Evolutionary conservation across 2,113 vertebrate genomes (phyloP).

Genomic region (Anas platyrhynchos): DNA sequence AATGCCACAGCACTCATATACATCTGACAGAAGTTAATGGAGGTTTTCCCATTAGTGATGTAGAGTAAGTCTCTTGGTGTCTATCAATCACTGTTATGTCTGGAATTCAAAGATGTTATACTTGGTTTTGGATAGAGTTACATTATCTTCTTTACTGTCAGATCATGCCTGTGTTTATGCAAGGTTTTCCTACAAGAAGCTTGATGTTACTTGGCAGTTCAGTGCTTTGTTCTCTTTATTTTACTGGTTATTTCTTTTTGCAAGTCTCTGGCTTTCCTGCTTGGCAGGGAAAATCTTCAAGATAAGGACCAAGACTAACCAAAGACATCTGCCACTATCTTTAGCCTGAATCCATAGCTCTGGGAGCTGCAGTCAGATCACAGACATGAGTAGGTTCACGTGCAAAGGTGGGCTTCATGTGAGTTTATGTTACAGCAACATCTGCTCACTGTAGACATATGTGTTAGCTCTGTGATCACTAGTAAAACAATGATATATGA

Average conservation of each 20-base stretch:
- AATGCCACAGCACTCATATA: fast-evolving
- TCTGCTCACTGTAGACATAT: not conserved
- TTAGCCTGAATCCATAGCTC: not conserved
- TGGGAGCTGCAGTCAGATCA: not conserved
- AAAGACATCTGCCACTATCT: not conserved
- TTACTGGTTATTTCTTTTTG: not conserved
- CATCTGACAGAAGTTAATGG: not conserved
- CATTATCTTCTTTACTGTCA: not conserved
- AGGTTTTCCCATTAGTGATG: not conserved
- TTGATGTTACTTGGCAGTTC: not conserved
- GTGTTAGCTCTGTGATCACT: not conserved
- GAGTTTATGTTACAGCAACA: fast-evolving
- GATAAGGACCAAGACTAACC: not conserved
- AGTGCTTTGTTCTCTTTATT: not conserved
- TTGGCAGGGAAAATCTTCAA: not conserved
- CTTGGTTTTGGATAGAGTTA: not conserved
- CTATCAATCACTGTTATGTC: not conserved
- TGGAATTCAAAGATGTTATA: not conserved
- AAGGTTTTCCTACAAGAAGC: not conserved
- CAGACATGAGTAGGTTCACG: not conserved
- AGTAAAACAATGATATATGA: not conserved
- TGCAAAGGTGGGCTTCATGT: fast-evolving
- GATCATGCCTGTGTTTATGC: not conserved
- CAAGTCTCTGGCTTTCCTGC: not conserved
- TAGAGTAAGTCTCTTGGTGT: not conserved